Conservation (phyloP, 2,888 invertebrate genomes). For the Chironomus tentans region DNA sequence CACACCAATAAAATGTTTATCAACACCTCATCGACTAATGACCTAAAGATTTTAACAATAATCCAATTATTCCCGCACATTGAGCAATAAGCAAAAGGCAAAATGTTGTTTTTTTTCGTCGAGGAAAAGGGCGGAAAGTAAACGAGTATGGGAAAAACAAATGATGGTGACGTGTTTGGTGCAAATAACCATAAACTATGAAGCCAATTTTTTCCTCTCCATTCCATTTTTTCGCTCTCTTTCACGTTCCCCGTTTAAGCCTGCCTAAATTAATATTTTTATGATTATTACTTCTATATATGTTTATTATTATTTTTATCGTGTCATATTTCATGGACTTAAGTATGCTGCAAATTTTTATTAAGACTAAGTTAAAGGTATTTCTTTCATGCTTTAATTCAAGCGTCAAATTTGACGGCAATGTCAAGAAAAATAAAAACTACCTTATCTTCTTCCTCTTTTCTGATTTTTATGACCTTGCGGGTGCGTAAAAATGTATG, state of each 20-base stretch:
- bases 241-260: background rate
- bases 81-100: background rate
- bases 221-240: background rate
- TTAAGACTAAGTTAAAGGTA: background rate
- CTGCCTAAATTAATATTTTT: slow-evolving; percentile 26
- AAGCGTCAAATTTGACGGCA: background rate
- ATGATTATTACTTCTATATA: slow-evolving; percentile 24
- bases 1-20: background rate
- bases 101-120: background rate
- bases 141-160: background rate
- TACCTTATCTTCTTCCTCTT: background rate
- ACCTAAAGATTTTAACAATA: background rate
- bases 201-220: slow-evolving; percentile 7
- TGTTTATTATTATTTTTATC: slow-evolving; percentile 27
- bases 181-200: slow-evolving; percentile 19
- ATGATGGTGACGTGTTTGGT: slow-evolving; percentile 8
- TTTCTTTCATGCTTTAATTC: background rate
- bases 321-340: slow-evolving; percentile 23
- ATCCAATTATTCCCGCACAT: slow-evolving; percentile 20
- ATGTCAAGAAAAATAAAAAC: background rate
- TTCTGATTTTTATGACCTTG: background rate
- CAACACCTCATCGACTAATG: background rate
- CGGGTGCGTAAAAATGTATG: background rate
- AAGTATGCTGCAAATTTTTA: slow-evolving; percentile 7
- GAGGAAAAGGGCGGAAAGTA: background rate